Evolutionary conservation across 2,113 vertebrate species (phyloP).

Genomic region (Leuciscus idus): DNA sequence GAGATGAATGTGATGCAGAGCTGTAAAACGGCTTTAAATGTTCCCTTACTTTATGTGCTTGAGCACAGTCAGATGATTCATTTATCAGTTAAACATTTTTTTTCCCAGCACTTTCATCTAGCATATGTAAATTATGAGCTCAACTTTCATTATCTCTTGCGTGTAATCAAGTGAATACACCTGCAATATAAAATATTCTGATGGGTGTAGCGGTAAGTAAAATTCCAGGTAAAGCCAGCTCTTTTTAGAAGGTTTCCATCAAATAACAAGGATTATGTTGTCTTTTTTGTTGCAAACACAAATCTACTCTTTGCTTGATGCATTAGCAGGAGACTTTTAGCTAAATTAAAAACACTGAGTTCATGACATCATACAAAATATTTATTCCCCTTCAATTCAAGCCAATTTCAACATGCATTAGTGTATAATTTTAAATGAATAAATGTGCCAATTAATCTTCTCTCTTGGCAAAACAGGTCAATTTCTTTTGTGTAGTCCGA

Average conservation of each 20-base stretch:
- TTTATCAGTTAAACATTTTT: not conserved
- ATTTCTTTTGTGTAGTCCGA: not conserved
- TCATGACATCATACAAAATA: not conserved
- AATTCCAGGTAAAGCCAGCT: not conserved
- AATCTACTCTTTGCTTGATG: not conserved
- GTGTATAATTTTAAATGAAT: not conserved
- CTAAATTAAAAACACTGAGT: conserved; percentile 5
- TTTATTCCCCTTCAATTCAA: not conserved
- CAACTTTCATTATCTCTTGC: not conserved
- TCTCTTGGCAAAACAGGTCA: not conserved
- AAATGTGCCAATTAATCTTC: not conserved
- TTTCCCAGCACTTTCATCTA: not conserved
- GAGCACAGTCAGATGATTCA: not conserved
- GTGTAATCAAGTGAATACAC: not conserved
- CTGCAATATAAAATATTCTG: not conserved
- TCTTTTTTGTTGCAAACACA: not conserved
- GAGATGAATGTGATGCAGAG: not conserved
- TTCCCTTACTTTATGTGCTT: conserved; percentile 12
- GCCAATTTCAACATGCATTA: not conserved
- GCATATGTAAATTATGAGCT: not conserved
- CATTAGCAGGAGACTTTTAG: not conserved
- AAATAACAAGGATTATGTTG: conserved; percentile 9
- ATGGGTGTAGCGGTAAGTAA: not conserved
- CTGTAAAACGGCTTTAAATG: not conserved
- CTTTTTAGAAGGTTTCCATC: conserved; percentile 14